Evolutionary conservation across 2,888 invertebrate genomes (phyloP).

Genomic region (Drosophila paucipuncta): DNA sequence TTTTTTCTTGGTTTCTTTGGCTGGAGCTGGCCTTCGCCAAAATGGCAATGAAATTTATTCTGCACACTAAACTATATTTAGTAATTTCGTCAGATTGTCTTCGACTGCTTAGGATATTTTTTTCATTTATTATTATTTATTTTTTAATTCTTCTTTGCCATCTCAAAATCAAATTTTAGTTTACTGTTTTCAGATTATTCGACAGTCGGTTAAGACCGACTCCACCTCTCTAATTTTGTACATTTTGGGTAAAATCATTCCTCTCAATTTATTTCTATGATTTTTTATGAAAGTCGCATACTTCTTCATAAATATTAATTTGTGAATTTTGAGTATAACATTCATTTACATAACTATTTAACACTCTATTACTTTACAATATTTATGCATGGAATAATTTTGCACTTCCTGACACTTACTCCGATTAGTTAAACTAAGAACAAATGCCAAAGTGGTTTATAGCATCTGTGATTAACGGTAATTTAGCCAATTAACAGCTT

Average conservation of each 20-base stretch:
- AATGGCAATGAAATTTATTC: constrained; percentile 1
- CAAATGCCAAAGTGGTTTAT: constrained; percentile 23
- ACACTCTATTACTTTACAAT: neutral
- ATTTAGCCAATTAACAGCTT: constrained; percentile 46
- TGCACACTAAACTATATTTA: constrained; percentile 1
- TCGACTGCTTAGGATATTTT: neutral
- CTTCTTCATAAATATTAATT: neutral
- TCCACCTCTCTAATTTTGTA: neutral
- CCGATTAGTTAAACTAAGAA: constrained; percentile 11
- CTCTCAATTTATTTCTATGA: neutral
- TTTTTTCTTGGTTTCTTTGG: neutral
- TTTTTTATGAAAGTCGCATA: neutral
- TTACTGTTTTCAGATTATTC: neutral
- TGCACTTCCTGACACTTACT: constrained; percentile 19
- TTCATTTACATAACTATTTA: neutral
- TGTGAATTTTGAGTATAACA: neutral
- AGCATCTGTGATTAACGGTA: constrained; percentile 37
- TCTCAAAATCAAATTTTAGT: neutral
- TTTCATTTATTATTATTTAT: neutral
- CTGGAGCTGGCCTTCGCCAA: neutral
- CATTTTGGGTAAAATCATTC: neutral
- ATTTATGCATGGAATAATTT: neutral
- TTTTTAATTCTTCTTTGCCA: neutral
- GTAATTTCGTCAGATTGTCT: neutral
- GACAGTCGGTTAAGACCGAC: neutral